Evolutionary conservation across 2,888 invertebrate species (phyloP).

Genomic region (Pseudococcus viburni): DNA sequence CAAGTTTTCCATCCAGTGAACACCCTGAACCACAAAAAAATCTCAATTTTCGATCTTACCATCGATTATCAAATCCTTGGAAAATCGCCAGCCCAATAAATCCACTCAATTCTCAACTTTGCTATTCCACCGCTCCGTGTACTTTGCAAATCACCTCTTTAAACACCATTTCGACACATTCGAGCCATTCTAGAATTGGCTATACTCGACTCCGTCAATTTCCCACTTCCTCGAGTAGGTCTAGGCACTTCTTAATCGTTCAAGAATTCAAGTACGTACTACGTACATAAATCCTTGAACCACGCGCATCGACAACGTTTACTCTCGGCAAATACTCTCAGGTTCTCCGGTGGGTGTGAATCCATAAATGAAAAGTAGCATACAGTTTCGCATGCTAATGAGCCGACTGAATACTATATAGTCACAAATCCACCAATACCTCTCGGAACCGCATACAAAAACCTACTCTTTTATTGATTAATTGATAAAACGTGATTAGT

Average conservation of each 20-base stretch:
- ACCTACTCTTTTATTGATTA: slow-evolving; percentile 43
- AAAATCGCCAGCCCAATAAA: no score
- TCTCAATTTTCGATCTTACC: no score
- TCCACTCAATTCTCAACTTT: no score
- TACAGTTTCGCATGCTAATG: slow-evolving; percentile 43
- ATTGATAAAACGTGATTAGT: slow-evolving; percentile 47
- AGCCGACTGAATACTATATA: slow-evolving; percentile 29
- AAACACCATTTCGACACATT: no score
- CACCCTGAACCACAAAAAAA: no score
- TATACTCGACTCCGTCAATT: no score
- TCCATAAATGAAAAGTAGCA: slow-evolving; percentile 40
- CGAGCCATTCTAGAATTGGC: no score
- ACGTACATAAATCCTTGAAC: background rate
- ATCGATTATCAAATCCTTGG: no score
- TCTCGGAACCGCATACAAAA: slow-evolving; percentile 7
- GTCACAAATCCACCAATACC: background rate
- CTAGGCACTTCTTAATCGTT: background rate
- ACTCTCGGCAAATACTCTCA: slow-evolving; percentile 35
- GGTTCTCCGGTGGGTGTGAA: slow-evolving; percentile 47
- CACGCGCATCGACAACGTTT: slow-evolving; percentile 31
- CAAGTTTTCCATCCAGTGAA: no score
- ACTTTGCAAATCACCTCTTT: no score
- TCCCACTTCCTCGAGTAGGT: no score
- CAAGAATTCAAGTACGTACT: background rate
- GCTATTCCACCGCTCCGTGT: no score